phyloP scores from a whole-genome alignment of 2,888 invertebrate genomes.

The Cryptocephalus primarius region DNA sequence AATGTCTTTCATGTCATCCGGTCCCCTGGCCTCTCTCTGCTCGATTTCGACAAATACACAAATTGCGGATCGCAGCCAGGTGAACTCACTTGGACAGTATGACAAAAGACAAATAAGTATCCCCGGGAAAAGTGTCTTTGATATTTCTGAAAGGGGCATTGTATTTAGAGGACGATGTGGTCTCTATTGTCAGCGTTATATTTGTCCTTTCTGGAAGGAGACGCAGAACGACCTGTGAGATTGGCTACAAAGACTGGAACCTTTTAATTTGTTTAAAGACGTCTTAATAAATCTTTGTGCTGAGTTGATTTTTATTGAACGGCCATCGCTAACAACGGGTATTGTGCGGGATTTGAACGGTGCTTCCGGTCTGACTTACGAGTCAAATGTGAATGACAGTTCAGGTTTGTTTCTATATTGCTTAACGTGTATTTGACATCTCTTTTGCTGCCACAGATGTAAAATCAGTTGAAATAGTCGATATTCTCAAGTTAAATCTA shows the following conservation, averaged over 20 bases:
- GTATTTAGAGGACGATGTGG: conserved; percentile 21
- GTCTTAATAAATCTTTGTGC: conserved; percentile 9
- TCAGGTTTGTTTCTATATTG: too few species aligned
- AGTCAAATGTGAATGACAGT: too few species aligned
- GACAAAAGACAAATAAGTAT: conserved; percentile 26
- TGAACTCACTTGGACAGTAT: conserved; percentile 22
- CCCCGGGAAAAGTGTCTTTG: conserved; percentile 26
- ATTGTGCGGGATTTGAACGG: too few species aligned
- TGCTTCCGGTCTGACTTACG: too few species aligned
- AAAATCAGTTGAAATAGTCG: too few species aligned
- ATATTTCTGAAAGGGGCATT: conserved; percentile 14
- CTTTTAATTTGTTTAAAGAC: conserved; percentile 13
- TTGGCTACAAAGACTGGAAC: conserved; percentile 8
- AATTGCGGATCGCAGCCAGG: conserved; percentile 26
- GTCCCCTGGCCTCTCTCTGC: conserved; percentile 17
- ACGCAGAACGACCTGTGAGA: conserved; percentile 14
- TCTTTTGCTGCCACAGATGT: too few species aligned
- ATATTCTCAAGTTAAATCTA: too few species aligned
- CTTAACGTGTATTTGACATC: too few species aligned
- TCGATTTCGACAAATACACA: conserved; percentile 24
- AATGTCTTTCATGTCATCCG: conserved; percentile 24
- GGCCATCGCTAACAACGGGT: too few species aligned
- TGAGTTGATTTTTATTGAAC: conserved; percentile 1
- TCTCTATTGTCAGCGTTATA: conserved; percentile 19
- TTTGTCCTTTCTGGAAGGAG: conserved; percentile 16